These are phyloP conservation scores for Muscicapa comitata DNA, from an alignment of 2,797 vertebrate genomes.

Conservation along the genomic window DNA sequence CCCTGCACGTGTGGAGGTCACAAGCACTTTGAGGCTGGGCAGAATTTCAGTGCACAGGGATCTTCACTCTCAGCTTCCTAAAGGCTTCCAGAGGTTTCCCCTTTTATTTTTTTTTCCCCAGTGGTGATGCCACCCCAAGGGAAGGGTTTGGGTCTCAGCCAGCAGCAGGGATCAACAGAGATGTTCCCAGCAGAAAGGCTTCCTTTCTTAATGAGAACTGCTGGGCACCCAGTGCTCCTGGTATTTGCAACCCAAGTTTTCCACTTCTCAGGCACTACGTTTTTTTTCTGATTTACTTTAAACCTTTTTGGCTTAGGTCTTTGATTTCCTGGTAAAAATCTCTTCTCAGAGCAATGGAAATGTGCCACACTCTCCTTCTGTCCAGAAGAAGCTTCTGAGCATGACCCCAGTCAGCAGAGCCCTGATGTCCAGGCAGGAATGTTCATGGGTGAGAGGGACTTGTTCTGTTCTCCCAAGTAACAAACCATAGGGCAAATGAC, in stretches of 20 bases:
- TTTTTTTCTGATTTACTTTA: neutral
- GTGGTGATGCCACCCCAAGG: neutral
- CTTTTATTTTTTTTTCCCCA: neutral
- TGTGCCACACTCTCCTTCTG: neutral
- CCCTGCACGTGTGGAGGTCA: accelerated
- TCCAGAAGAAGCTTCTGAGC: neutral
- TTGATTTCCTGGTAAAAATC: neutral
- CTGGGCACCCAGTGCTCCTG: neutral
- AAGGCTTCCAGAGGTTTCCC: neutral
- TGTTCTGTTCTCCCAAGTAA: neutral
- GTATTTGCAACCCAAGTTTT: neutral
- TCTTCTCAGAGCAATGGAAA: neutral
- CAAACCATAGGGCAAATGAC: neutral
- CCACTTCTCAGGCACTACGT: accelerated
- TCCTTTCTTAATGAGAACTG: neutral
- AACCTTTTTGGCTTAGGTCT: neutral
- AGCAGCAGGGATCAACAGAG: neutral
- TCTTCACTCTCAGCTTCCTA: neutral
- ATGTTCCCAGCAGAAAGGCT: neutral
- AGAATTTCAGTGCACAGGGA: neutral
- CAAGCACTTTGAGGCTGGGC: neutral
- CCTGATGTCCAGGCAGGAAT: neutral
- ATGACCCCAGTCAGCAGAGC: neutral
- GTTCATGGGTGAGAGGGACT: neutral
- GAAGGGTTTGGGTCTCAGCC: neutral